Evolutionary conservation across 2,113 vertebrate species (phyloP), one percentile per base, ranked within the genome.

Genomic region (Protobothrops flavoviridis): DNA sequence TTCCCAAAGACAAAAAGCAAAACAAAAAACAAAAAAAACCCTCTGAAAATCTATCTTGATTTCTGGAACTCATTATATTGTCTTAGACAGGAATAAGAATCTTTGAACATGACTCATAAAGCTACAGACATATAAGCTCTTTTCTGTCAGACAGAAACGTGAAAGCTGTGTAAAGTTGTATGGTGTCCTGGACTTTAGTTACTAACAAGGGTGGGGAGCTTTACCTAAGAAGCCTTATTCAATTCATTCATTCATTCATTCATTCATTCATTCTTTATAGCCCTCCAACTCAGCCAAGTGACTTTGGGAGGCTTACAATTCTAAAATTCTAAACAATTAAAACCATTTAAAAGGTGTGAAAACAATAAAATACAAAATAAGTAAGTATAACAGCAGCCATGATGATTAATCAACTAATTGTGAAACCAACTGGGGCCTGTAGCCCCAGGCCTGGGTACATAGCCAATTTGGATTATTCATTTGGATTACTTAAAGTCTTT

Each of bases 41-140:
- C 88, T 45, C 23, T 59, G 88, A 57, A 74, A 74, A 92, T 8
- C 57, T 43, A 39, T 88, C 69, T 90, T 56, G 85, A 91, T 91
- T 90, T 90, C 92, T 0, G 91, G 24, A 94, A 69, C 59, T 64
- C 53, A 64, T 90, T 64, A 92, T 69, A 91, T 91, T 50, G 61
- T 91, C 87, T 89, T 48, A 91, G 55, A 94, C 45, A 45, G 88
- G 81, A 91, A 93, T 94, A 0, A 2, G 59, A 94, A 93, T 90
- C 92, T 2, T 55, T 87, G 10, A n/a, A 93, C 81, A 12, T 61
- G 92, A 91, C 45, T 55, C 0, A 29, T n/a, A 57, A 92, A 90
- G 89, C 29, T 92, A 89, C 74, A 92, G 92, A 85, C 91, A 86
- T 55, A 23, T 94, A 96, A 91, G 53, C 20, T 52, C 0, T 56